Conservation (phyloP, 2,797 vertebrate genomes). For the Anisognathus igniventris region DNA sequence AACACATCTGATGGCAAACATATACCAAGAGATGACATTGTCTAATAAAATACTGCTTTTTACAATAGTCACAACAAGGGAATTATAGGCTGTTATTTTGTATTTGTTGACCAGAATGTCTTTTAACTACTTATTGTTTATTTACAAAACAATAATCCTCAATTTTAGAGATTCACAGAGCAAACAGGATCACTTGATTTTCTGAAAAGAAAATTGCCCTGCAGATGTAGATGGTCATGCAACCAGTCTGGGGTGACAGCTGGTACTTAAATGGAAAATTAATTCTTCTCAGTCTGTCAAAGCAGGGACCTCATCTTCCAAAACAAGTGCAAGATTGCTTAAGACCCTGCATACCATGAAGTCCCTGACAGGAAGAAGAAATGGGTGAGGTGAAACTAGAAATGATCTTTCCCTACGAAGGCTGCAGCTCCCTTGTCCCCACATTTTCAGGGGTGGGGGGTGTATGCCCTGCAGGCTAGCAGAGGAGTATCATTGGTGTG, state of each 20-base stretch:
- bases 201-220: conserved; percentile 25
- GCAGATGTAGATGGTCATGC: conserved; percentile 9
- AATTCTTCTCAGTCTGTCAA: conserved; percentile 47
- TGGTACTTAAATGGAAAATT: conserved; percentile 51
- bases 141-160: neutral
- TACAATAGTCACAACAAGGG: neutral
- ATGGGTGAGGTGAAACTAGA: neutral
- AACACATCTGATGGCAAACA: neutral
- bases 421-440: neutral
- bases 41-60: neutral
- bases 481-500: neutral
- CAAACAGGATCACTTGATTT: conserved; percentile 10
- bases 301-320: neutral
- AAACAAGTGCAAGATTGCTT: conserved; percentile 1
- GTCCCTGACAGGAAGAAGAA: neutral
- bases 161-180: conserved; percentile 21
- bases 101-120: neutral
- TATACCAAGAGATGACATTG: neutral
- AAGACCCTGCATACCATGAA: neutral
- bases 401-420: neutral
- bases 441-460: too few species aligned
- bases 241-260: conserved; percentile 24
- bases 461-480: neutral
- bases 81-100: neutral
- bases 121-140: conserved; percentile 26